Conservation (phyloP, 2,113 vertebrate species). For the Brachyistius frenatus region DNA sequence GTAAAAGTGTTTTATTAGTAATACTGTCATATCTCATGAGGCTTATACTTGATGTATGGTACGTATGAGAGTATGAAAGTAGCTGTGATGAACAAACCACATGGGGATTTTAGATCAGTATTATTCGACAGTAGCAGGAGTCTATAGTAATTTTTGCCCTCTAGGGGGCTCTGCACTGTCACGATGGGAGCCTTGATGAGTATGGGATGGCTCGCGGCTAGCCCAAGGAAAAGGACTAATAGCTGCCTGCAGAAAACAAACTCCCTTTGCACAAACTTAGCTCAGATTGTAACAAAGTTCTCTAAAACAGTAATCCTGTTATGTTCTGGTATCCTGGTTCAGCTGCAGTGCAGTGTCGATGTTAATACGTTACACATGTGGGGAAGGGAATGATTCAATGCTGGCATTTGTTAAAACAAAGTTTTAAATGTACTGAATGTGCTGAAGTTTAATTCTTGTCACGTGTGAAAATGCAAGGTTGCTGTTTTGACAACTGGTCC, state of each 20-base stretch:
- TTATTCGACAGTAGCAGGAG: slow-evolving; percentile 52
- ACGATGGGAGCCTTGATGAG: slow-evolving; percentile 37
- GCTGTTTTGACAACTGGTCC: slow-evolving; percentile 54
- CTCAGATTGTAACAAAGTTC: slow-evolving; percentile 20
- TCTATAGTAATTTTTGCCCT: slow-evolving; percentile 59
- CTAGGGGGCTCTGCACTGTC: slow-evolving; percentile 46
- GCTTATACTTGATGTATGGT: neutral
- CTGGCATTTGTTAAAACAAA: slow-evolving; percentile 47
- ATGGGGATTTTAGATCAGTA: slow-evolving; percentile 53
- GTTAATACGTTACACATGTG: slow-evolving; percentile 60
- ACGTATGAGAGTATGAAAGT: slow-evolving; percentile 19
- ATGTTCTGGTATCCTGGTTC: slow-evolving; percentile 37
- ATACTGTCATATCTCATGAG: neutral
- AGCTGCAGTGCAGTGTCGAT: slow-evolving; percentile 48
- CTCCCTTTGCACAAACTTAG: slow-evolving; percentile 34
- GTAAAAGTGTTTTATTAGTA: neutral
- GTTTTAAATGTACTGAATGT: slow-evolving; percentile 48
- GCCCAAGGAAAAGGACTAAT: slow-evolving; percentile 29
- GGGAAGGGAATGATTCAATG: slow-evolving; percentile 39
- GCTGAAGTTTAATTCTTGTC: slow-evolving; percentile 48
- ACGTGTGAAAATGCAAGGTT: slow-evolving; percentile 48
- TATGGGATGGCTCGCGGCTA: slow-evolving; percentile 24
- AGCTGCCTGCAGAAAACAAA: slow-evolving; percentile 36
- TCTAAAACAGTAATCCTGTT: slow-evolving; percentile 48
- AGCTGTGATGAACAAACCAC: slow-evolving; percentile 31